Conservation (phyloP, 2,797 vertebrate genomes). For the Acanthiza pusilla region DNA sequence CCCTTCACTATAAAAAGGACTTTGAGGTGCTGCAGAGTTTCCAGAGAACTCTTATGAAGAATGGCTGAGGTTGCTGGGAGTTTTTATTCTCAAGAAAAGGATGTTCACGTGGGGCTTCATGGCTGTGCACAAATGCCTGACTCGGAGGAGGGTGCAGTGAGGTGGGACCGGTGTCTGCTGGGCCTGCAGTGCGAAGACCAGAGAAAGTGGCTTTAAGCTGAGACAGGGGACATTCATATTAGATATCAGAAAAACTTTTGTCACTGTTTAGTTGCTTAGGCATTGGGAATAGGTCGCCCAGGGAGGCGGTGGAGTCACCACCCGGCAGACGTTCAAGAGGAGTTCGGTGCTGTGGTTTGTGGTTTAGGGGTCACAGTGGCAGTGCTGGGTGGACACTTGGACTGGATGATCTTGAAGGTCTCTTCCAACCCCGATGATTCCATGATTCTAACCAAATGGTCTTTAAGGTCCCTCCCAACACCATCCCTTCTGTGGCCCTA, state of each 20-base stretch:
- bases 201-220: not conserved
- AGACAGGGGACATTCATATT: too few species aligned
- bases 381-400: not conserved
- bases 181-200: too few species aligned
- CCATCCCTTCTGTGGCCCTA: rapidly evolving
- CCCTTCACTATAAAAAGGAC: not conserved
- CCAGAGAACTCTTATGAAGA: not conserved
- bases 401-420: not conserved
- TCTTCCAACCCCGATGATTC: not conserved
- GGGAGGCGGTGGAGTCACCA: not conserved
- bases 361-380: not conserved
- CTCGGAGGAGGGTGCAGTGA: not conserved
- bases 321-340: not conserved
- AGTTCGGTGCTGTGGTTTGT: not conserved
- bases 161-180: rapidly evolving
- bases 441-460: not conserved
- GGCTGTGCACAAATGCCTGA: not conserved
- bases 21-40: not conserved
- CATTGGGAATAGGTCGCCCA: not conserved
- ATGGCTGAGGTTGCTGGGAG: not conserved
- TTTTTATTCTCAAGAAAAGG: not conserved
- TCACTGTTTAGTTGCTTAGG: not conserved
- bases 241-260: too few species aligned
- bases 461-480: not conserved
- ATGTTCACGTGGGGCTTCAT: too few species aligned